Evolutionary conservation across 2,888 invertebrate genomes (phyloP).

Genomic region (Parnassius smintheus): DNA sequence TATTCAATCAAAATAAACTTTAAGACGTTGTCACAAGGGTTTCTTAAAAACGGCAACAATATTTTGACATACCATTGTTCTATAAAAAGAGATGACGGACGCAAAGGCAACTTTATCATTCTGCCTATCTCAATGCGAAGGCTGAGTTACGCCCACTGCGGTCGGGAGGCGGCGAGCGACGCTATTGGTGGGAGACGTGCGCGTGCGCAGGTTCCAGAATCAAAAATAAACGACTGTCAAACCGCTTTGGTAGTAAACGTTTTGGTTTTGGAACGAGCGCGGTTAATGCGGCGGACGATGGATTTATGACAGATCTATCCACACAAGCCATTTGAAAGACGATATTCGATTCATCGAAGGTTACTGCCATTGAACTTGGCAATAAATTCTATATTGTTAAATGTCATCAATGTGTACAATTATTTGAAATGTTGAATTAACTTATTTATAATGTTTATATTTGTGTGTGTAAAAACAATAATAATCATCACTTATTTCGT

Average conservation of each 20-base stretch:
- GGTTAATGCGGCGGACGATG: conserved; percentile 26
- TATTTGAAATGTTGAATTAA: too few relatives aligned
- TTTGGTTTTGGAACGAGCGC: conserved; percentile 19
- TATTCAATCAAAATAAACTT: neutral
- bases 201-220: conserved; percentile 11
- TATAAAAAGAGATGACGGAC: conserved; percentile 35
- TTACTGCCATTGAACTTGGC: too few relatives aligned
- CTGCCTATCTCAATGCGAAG: neutral
- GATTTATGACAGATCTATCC: conserved; percentile 33
- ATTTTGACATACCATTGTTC: conserved; percentile 38
- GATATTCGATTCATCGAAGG: conserved; percentile 2
- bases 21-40: neutral
- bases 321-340: conserved; percentile 23
- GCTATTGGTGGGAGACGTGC: conserved; percentile 30
- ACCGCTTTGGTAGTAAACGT: conserved; percentile 31
- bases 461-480: too few relatives aligned
- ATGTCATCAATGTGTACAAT: too few relatives aligned
- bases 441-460: too few relatives aligned
- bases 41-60: conserved; percentile 30
- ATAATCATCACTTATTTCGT: too few relatives aligned
- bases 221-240: conserved; percentile 15
- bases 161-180: conserved; percentile 13
- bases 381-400: too few relatives aligned
- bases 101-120: conserved; percentile 25
- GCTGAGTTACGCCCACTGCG: conserved; percentile 32